Conservation (phyloP, 2,797 vertebrate genomes). For the Pogoniulus pusillus region DNA sequence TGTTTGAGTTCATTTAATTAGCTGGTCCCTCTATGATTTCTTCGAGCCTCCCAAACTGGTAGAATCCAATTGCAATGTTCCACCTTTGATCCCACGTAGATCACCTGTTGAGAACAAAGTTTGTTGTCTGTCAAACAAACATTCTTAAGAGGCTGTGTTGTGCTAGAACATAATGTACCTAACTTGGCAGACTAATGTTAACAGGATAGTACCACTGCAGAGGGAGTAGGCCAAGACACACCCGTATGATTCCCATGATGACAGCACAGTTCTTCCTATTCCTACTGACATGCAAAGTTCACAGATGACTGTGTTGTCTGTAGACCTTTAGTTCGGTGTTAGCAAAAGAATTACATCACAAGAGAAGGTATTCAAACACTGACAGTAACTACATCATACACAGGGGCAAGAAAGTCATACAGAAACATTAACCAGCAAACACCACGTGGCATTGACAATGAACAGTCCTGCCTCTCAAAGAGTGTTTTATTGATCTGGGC, state of each 20-base stretch:
- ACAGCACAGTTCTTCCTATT: not conserved
- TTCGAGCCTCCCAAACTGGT: not conserved
- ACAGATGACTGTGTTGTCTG: not conserved
- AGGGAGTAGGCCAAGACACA: constrained; percentile 30
- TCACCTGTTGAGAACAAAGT: constrained; percentile 1
- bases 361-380: not conserved
- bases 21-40: not conserved
- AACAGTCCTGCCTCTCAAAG: not conserved
- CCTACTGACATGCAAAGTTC: not conserved
- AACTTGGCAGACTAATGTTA: constrained; percentile 26
- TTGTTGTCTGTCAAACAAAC: constrained; percentile 7
- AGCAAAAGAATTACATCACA: not conserved
- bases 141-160: not conserved
- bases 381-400: not conserved
- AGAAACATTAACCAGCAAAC: not conserved
- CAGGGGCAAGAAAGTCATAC: fast-evolving
- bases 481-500: not conserved
- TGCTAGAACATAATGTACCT: constrained; percentile 26
- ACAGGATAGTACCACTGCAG: constrained; percentile 32
- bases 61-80: not conserved
- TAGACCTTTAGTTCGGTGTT: not conserved
- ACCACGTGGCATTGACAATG: fast-evolving
- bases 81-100: not conserved
- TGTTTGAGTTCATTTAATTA: not conserved
- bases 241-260: not conserved